These are phyloP conservation scores for Notocelia uddmanniana DNA, from an alignment of 2,888 invertebrate genomes.

Conservation along the genomic window DNA sequence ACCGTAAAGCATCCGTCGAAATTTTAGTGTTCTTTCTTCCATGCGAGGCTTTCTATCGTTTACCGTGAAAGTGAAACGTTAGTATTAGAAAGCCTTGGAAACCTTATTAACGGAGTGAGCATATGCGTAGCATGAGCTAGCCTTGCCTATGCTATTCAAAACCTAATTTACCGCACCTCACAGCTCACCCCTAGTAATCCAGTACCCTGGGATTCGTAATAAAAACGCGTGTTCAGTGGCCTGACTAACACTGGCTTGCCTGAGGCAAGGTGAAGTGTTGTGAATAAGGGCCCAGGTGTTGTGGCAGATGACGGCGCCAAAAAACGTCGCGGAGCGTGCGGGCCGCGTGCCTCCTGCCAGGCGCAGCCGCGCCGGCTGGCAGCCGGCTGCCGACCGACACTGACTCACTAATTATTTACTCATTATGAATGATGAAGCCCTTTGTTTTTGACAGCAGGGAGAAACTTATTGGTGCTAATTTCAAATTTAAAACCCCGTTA, in stretches of 20 bases:
- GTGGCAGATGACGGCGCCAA: slow-evolving; percentile 49
- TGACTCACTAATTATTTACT: slow-evolving; percentile 40
- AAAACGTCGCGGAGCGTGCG: slow-evolving; percentile 68
- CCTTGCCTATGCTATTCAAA: slow-evolving; percentile 1
- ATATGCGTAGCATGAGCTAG: slow-evolving; percentile 50
- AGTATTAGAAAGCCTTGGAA: slow-evolving; percentile 69
- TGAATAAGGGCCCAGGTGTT: slow-evolving; percentile 64
- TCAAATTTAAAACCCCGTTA: background rate
- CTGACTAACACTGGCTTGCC: background rate
- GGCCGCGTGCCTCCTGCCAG: slow-evolving; percentile 66
- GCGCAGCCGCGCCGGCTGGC: slow-evolving; percentile 48
- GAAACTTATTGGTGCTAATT: background rate
- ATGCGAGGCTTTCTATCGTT: slow-evolving; percentile 39
- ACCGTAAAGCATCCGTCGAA: slow-evolving; percentile 43
- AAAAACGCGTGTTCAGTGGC: background rate
- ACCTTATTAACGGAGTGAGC: slow-evolving; percentile 62
- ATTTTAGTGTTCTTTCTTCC: slow-evolving; percentile 43
- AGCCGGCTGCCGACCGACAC: slow-evolving; percentile 34
- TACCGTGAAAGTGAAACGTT: slow-evolving; percentile 54
- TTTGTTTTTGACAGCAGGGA: slow-evolving; percentile 24
- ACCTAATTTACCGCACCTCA: background rate
- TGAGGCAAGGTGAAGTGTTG: background rate
- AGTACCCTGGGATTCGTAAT: background rate
- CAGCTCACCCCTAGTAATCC: background rate
- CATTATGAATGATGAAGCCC: slow-evolving; percentile 25